These are phyloP conservation scores for Pseudomyrmex dendroicus DNA, from an alignment of 1,140 invertebrate genomes.

Conservation along the genomic window DNA sequence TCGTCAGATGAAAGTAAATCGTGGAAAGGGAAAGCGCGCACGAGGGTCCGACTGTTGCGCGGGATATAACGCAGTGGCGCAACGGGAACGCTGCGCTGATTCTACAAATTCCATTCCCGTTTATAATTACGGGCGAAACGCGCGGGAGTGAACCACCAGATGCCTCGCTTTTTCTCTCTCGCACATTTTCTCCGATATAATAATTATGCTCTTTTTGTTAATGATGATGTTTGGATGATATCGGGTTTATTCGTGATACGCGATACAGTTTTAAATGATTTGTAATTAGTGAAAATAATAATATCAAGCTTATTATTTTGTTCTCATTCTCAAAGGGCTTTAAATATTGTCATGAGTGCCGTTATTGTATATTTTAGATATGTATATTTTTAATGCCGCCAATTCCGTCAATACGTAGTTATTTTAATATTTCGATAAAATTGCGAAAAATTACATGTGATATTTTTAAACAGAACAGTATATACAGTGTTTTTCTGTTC, in stretches of 20 bases:
- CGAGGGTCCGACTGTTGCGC: constrained; percentile 26
- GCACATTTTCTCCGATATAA: not conserved
- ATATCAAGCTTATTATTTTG: not conserved
- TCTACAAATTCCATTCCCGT: constrained; percentile 47
- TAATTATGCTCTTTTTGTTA: constrained; percentile 49
- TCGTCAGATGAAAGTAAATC: constrained; percentile 63
- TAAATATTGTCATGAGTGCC: not conserved
- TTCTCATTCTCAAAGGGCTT: not conserved
- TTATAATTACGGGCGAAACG: constrained; percentile 33
- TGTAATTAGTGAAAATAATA: not conserved
- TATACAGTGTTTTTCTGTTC: not conserved
- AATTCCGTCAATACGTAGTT: not conserved
- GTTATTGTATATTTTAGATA: not conserved
- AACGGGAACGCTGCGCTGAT: constrained; percentile 20
- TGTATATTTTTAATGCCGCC: no score
- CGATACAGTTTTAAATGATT: not conserved
- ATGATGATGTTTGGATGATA: constrained; percentile 28
- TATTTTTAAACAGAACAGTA: not conserved
- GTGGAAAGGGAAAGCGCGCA: constrained; percentile 41
- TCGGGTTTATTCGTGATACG: not conserved
- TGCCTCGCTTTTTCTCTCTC: not conserved
- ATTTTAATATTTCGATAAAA: not conserved
- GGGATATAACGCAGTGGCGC: constrained; percentile 26
- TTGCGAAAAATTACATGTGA: not conserved
- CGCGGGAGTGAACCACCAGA: not conserved